A percentile compares a stretch with the other conserved stretches of the same genome.
phyloP scores from a whole-genome alignment of 2,888 invertebrate species.

The Leucozona laternaria region DNA sequence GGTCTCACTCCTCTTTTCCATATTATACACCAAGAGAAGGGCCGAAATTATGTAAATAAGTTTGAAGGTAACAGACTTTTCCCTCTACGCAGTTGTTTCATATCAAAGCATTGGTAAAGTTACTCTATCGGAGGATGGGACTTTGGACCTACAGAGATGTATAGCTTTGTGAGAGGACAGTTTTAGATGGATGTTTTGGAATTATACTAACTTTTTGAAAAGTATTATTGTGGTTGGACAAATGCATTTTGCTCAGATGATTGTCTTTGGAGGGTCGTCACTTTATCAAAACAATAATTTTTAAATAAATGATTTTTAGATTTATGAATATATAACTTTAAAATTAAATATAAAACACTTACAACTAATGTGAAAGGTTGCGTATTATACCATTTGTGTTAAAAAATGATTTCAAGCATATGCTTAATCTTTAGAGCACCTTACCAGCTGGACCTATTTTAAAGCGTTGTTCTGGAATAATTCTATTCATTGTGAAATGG shows the following conservation, averaged over 20 bases:
- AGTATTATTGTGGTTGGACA: constrained; percentile 6
- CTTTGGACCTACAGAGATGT: not conserved
- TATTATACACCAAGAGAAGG: not conserved
- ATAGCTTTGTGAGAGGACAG: constrained; percentile 50
- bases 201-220: constrained; percentile 45
- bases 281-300: not conserved
- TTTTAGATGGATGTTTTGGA: constrained; percentile 53
- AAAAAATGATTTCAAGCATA: no score
- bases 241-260: constrained; percentile 14
- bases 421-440: no score
- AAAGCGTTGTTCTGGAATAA: no score
- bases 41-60: constrained; percentile 69
- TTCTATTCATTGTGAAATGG: no score
- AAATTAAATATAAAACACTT: no score
- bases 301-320: no score
- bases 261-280: not conserved
- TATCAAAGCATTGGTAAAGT: constrained; percentile 18
- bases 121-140: not conserved
- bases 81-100: constrained; percentile 44
- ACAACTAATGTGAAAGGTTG: no score
- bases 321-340: no score
- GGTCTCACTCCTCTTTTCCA: constrained; percentile 1
- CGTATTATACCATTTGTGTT: no score
- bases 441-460: no score
- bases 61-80: constrained; percentile 72